Evolutionary conservation across 2,888 invertebrate genomes (phyloP).

Genomic region (Erebia ligea): DNA sequence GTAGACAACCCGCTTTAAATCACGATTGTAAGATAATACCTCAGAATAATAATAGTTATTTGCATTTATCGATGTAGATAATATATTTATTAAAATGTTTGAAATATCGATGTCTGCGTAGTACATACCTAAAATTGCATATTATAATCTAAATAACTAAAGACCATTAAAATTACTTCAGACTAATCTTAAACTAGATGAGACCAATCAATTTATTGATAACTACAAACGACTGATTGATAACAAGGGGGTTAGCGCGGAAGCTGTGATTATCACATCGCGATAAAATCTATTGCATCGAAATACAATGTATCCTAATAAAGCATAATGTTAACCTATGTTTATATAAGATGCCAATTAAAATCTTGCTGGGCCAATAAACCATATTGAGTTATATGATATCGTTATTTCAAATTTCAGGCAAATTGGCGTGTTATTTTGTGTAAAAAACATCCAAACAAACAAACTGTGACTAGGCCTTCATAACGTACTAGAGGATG

Average conservation of each 20-base stretch:
- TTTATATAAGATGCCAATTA: constrained; percentile 30
- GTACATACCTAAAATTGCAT: background rate
- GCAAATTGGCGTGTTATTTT: too few relatives aligned
- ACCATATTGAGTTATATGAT: background rate
- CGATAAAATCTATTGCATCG: too few relatives aligned
- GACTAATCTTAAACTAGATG: background rate
- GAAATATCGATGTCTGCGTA: constrained; percentile 19
- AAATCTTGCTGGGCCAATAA: constrained; percentile 4
- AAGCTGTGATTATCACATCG: too few relatives aligned
- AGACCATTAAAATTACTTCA: background rate
- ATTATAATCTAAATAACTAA: background rate
- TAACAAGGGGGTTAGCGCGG: too few relatives aligned
- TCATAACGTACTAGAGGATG: too few relatives aligned
- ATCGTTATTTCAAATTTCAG: too few relatives aligned
- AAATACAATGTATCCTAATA: too few relatives aligned
- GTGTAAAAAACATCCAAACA: too few relatives aligned
- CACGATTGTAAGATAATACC: constrained; percentile 39
- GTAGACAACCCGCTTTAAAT: constrained; percentile 19
- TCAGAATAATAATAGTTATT: constrained; percentile 33
- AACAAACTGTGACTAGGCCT: too few relatives aligned
- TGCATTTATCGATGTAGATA: constrained; percentile 34
- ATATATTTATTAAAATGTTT: constrained; percentile 36
- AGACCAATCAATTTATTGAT: background rate
- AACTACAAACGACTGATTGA: too few relatives aligned
- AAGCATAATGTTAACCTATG: constrained; percentile 28